A percentile compares a stretch with the other conserved stretches of the same genome.
phyloP scores from a whole-genome alignment of 2,113 vertebrate genomes.

The Mustela lutreola region DNA sequence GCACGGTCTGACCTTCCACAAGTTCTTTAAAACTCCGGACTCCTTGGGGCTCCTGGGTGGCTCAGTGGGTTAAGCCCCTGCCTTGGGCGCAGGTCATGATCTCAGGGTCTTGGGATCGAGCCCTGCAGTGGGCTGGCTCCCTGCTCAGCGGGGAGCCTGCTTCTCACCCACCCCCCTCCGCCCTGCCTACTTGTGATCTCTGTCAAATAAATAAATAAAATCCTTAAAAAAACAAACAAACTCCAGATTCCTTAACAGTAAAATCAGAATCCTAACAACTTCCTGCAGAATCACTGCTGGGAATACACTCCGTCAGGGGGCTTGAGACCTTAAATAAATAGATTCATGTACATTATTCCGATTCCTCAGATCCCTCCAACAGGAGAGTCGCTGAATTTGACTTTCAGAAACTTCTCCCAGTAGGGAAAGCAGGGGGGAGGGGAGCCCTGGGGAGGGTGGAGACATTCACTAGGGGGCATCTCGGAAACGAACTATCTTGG shows the following conservation, averaged over 20 bases:
- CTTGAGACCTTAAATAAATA: background rate
- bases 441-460: background rate
- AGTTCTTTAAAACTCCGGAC: background rate
- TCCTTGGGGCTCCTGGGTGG: background rate
- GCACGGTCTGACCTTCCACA: background rate
- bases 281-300: background rate
- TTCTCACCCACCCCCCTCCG: too few species aligned
- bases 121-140: too few species aligned
- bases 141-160: too few species aligned
- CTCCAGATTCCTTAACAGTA: background rate
- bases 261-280: background rate
- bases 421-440: background rate
- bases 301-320: too few species aligned
- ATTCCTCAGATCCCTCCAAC: background rate
- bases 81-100: too few species aligned
- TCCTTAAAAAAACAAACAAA: background rate
- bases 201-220: too few species aligned
- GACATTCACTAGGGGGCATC: background rate
- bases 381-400: background rate
- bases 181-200: too few species aligned
- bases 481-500: background rate
- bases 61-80: too few species aligned
- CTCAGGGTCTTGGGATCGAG: too few species aligned
- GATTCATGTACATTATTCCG: rapidly evolving
- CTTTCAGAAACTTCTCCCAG: background rate